Conservation (phyloP, 2,113 vertebrate species). For the Toxotes chatareus region DNA sequence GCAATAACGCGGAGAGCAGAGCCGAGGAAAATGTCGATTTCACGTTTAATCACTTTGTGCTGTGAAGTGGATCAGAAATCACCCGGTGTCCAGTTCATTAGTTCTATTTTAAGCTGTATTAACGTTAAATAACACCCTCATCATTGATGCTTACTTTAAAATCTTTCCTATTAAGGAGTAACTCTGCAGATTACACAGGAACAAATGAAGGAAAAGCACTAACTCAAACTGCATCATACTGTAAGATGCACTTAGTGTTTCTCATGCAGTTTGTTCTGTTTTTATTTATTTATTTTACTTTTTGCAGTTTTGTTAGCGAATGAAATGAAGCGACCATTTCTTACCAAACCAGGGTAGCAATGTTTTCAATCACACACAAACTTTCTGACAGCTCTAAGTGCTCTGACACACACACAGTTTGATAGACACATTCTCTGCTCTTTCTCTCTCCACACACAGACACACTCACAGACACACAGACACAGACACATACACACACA, state of each 20-base stretch:
- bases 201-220: not conserved
- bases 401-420: slow-evolving; percentile 14
- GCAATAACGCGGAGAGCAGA: slow-evolving; percentile 35
- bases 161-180: not conserved
- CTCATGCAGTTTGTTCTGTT: not conserved
- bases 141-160: slow-evolving; percentile 6
- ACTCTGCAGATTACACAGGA: not conserved
- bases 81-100: slow-evolving; percentile 17
- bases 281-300: not conserved
- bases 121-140: not conserved
- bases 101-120: slow-evolving; percentile 35
- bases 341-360: not conserved
- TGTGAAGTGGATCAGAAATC: slow-evolving; percentile 55
- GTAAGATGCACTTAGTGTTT: no score
- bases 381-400: slow-evolving; percentile 13
- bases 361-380: slow-evolving; percentile 24
- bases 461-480: slow-evolving; percentile 6
- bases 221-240: no score
- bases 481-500: not conserved
- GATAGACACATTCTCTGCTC: slow-evolving; percentile 22
- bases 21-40: slow-evolving; percentile 46
- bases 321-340: not conserved
- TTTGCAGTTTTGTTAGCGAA: not conserved
- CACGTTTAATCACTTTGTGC: slow-evolving; percentile 63
- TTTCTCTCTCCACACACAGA: not conserved